Evolutionary conservation across 2,888 invertebrate genomes (phyloP).

Genomic region (Crossocerus cetratus): DNA sequence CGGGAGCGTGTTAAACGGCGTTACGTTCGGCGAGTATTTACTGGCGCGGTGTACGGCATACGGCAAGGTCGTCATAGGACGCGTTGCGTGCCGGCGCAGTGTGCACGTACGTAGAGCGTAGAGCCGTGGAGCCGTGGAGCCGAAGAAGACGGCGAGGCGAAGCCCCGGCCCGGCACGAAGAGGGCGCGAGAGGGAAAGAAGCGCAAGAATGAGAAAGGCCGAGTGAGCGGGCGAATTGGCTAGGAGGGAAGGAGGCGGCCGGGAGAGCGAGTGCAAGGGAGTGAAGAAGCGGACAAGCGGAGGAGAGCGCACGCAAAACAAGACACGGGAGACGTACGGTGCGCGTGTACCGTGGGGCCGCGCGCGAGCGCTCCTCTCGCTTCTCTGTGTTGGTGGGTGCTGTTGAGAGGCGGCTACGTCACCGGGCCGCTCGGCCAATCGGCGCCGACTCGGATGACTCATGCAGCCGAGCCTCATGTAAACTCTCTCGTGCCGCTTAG

Average conservation of each 20-base stretch:
- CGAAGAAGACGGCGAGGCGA: no score
- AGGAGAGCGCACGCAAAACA: not conserved
- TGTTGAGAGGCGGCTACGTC: conserved; percentile 61
- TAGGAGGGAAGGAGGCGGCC: not conserved
- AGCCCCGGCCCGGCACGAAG: conserved; percentile 37
- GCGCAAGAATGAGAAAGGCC: not conserved
- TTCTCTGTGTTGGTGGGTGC: conserved; percentile 44
- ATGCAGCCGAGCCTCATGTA: conserved; percentile 67
- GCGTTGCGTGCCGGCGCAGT: conserved; percentile 49
- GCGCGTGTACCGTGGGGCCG: conserved; percentile 12
- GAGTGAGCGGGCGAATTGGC: conserved; percentile 6
- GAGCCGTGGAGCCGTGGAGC: no score
- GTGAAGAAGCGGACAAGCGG: conserved; percentile 21
- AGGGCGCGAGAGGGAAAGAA: conserved; percentile 14
- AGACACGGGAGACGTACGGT: not conserved
- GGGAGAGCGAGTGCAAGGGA: conserved; percentile 10
- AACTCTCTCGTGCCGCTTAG: conserved; percentile 65
- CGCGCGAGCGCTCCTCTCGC: no score
- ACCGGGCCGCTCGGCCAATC: conserved; percentile 60
- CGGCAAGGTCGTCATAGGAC: conserved; percentile 56
- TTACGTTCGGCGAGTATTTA: conserved; percentile 25
- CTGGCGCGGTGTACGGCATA: conserved; percentile 39
- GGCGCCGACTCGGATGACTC: conserved; percentile 60
- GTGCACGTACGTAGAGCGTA: conserved; percentile 23
- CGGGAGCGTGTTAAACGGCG: no score